A percentile compares a stretch with the other conserved stretches of the same genome.
Evolutionary conservation across 2,113 vertebrate species (phyloP).

Genomic region (Harpagus bidentatus): DNA sequence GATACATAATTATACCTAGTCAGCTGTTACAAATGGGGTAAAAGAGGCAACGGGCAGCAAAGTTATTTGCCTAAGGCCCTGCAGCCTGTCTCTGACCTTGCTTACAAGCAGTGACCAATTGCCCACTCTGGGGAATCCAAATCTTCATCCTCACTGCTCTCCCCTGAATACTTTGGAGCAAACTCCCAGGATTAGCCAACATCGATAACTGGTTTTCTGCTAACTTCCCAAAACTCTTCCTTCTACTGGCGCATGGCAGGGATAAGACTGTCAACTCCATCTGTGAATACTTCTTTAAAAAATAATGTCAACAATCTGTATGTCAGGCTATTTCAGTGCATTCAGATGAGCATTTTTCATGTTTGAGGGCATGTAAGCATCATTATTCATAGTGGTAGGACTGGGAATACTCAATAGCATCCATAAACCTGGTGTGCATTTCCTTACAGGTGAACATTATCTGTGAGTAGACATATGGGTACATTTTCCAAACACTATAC

Average conservation of each 20-base stretch:
- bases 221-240: not conserved
- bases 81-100: not conserved
- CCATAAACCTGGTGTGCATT: conserved; percentile 63
- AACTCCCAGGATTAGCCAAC: not conserved
- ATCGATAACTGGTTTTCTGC: not conserved
- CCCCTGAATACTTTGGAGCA: not conserved
- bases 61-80: conserved; percentile 31
- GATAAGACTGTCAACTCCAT: not conserved
- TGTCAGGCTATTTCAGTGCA: conserved; percentile 11
- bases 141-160: not conserved
- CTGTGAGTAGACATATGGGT: conserved; percentile 62
- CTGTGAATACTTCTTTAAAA: not conserved
- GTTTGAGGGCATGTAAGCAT: conserved; percentile 51
- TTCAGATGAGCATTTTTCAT: conserved; percentile 57
- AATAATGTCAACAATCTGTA: not conserved
- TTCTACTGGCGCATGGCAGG: not conserved
- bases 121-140: not conserved
- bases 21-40: not conserved
- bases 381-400: conserved; percentile 57
- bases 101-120: not conserved
- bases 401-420: conserved; percentile 60
- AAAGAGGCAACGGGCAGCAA: conserved; percentile 16
- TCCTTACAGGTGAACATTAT: conserved; percentile 66
- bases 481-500: conserved; percentile 44
- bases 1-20: conserved; percentile 22